These are phyloP conservation scores for Martes martes DNA, from an alignment of 2,113 vertebrate species.

Conservation along the genomic window DNA sequence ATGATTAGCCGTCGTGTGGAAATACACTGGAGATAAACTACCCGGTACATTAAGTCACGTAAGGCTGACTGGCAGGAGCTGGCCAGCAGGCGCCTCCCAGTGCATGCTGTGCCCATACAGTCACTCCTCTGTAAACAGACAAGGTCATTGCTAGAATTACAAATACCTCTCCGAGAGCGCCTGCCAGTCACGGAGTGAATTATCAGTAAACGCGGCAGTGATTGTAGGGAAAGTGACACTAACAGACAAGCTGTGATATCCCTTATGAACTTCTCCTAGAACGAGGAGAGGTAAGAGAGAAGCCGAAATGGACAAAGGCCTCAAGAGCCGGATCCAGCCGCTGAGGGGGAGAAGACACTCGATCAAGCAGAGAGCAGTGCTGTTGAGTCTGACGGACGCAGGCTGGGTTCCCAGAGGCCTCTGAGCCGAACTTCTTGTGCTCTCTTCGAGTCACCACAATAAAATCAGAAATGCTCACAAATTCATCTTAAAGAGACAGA, in stretches of 20 bases:
- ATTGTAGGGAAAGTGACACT: background rate
- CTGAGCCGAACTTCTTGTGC: background rate
- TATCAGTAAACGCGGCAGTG: background rate
- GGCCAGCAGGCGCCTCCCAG: background rate
- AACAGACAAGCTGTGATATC: background rate
- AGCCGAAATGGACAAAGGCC: too few species aligned
- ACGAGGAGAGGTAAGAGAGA: background rate
- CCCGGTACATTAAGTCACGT: background rate
- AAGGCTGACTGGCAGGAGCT: background rate
- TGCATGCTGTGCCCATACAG: accelerated
- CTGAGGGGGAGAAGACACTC: accelerated
- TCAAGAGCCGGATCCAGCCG: background rate
- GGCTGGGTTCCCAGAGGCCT: background rate
- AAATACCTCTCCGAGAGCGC: background rate
- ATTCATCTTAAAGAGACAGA: background rate
- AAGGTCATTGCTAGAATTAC: background rate
- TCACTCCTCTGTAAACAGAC: background rate
- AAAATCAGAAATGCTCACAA: background rate
- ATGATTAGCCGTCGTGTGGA: background rate
- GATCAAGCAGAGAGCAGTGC: background rate
- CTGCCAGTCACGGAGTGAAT: background rate
- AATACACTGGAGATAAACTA: background rate
- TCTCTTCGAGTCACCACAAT: background rate
- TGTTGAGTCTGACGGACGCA: background rate
- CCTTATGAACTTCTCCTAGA: background rate